Conservation (phyloP, 2,113 vertebrate genomes). For the Thermophis baileyi region DNA sequence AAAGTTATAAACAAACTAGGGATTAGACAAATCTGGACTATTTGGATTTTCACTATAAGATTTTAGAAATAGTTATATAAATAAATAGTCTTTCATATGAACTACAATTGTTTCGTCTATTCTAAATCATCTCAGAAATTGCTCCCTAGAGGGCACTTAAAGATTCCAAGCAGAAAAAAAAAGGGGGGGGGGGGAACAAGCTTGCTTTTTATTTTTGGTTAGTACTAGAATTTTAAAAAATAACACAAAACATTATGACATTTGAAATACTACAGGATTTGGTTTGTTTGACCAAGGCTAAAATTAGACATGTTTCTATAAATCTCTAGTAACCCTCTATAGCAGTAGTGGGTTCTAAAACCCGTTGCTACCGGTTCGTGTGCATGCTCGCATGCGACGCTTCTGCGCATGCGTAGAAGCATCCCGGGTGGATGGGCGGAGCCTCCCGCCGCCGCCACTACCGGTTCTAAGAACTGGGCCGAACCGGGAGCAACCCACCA, state of each 20-base stretch:
- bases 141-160: not conserved
- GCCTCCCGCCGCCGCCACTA: no score
- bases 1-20: not conserved
- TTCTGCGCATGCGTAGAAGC: no score
- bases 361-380: no score
- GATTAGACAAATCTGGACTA: not conserved
- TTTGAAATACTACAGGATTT: not conserved
- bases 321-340: not conserved
- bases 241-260: not conserved
- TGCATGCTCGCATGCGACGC: no score
- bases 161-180: not conserved
- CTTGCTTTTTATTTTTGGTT: not conserved
- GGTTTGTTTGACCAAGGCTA: not conserved
- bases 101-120: not conserved
- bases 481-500: no score
- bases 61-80: not conserved
- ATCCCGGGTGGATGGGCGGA: no score
- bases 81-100: not conserved
- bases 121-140: not conserved
- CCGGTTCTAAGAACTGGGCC: no score
- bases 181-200: fast-evolving
- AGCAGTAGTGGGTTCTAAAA: no score
- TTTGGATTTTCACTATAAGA: not conserved
- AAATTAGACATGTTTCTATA: not conserved
- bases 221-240: not conserved